Base-by-base conservation (phyloP, 2,888 invertebrate species). In the Meta bourneti region DNA sequence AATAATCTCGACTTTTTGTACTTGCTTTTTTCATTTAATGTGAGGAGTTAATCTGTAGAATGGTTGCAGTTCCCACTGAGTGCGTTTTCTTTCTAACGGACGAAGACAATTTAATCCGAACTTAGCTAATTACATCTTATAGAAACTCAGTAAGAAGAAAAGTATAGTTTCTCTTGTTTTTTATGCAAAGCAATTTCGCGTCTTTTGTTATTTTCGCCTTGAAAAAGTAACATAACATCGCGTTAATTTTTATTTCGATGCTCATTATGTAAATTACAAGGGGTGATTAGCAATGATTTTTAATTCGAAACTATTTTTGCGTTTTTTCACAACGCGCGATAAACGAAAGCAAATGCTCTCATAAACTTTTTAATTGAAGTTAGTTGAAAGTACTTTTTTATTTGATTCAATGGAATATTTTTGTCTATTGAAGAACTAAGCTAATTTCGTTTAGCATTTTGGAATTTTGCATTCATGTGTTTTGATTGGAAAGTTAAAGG, bases 231-330 rank as follows among this genome's bases (percentile, higher is more conserved):
- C 54, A 61, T 84, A 84, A 84, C 51, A 75, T 84, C 74, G 75
- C 74, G 54, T 84, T 75, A 54, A 74, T 84, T 84, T 84, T 84
- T 84, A 74, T 84, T 34, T 52, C n/a, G 13, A 51, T 74, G 84
- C 54, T 84, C 84, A 84, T 84, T 84, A 84, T 84, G 84, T n/a
- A 84, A 84, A 84, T 84, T 75, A 61, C 84, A 61, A 84, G 75
- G 52, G 84, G 84, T 84, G 84, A 84, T 84, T 84, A 84, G 84
- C 51, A 54, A 84, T 84, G 74, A 84, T 84, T 84, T 84, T 84
- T 84, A 84, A 84, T 84, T 84, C 48, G 48, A 61, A 75, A 48
- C 61, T 61, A 4, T 34, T 84, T 75, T 61, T 72, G 16, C 19
- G 52, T 61, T 54, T 84, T 84, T 51, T 77, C 49, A 48, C 13